A percentile compares a stretch with the other conserved stretches of the same genome.
phyloP scores from a whole-genome alignment of 2,888 invertebrate genomes.

The Dasypolia templi region DNA sequence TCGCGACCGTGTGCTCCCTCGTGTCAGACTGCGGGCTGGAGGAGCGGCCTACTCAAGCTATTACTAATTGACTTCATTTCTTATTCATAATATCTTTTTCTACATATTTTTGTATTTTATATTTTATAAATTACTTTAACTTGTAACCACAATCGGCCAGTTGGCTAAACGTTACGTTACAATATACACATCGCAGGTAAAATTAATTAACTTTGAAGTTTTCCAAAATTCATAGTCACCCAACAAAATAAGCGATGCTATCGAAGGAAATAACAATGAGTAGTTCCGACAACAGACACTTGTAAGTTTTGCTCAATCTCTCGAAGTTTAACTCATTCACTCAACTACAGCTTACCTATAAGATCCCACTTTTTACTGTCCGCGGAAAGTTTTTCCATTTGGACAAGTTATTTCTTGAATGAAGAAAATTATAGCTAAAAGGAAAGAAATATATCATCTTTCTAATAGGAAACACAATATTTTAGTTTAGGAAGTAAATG shows the following conservation, averaged over 20 bases:
- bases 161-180: too few relatives aligned
- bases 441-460: too few relatives aligned
- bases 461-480: neutral
- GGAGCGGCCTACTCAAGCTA: too few relatives aligned
- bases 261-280: conserved; percentile 35
- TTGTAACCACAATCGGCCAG: too few relatives aligned
- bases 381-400: conserved; percentile 22
- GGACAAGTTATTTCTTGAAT: conserved; percentile 20
- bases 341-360: conserved; percentile 35
- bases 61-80: too few relatives aligned
- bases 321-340: conserved; percentile 32
- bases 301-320: conserved; percentile 30
- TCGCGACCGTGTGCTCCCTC: too few relatives aligned
- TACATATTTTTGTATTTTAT: too few relatives aligned
- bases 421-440: neutral
- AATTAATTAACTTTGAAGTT: neutral
- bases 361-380: conserved; percentile 32
- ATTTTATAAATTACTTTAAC: too few relatives aligned
- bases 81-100: too few relatives aligned
- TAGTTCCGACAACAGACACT: conserved; percentile 48
- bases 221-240: conserved; percentile 3
- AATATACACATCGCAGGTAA: neutral
- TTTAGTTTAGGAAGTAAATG: neutral
- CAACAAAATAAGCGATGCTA: conserved; percentile 19
- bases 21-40: too few relatives aligned